phyloP scores from a whole-genome alignment of 2,113 vertebrate genomes.

The Ophiodon elongatus region DNA sequence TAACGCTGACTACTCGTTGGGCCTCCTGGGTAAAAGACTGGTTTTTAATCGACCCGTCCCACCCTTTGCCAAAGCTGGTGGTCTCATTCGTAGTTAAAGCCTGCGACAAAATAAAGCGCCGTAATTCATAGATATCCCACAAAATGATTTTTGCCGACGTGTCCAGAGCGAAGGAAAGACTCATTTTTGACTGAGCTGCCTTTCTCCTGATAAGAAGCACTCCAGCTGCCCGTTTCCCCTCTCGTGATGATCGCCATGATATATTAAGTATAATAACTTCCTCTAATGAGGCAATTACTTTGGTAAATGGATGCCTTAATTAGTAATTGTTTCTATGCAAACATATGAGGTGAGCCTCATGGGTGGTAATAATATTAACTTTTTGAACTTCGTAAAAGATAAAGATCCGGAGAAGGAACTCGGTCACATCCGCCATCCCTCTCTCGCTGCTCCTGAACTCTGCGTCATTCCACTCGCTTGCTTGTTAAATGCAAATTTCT shows the following conservation, averaged over 20 bases:
- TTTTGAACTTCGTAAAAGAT: neutral
- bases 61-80: no score
- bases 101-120: no score
- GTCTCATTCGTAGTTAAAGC: no score
- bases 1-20: no score
- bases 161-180: no score
- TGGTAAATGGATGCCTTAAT: slow-evolving; percentile 13
- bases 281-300: slow-evolving; percentile 28
- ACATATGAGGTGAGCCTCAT: neutral
- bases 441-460: neutral
- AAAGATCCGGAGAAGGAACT: neutral
- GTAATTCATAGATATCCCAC: no score
- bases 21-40: no score
- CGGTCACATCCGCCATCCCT: no score
- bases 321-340: slow-evolving; percentile 3
- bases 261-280: neutral
- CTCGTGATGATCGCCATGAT: neutral
- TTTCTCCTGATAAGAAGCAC: neutral
- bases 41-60: no score
- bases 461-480: neutral
- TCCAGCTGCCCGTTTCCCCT: neutral
- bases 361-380: slow-evolving; percentile 11
- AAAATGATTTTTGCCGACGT: no score
- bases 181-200: no score
- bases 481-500: neutral